Evolutionary conservation across 1,140 invertebrate species (phyloP).

Genomic region (Nasonia vitripennis): DNA sequence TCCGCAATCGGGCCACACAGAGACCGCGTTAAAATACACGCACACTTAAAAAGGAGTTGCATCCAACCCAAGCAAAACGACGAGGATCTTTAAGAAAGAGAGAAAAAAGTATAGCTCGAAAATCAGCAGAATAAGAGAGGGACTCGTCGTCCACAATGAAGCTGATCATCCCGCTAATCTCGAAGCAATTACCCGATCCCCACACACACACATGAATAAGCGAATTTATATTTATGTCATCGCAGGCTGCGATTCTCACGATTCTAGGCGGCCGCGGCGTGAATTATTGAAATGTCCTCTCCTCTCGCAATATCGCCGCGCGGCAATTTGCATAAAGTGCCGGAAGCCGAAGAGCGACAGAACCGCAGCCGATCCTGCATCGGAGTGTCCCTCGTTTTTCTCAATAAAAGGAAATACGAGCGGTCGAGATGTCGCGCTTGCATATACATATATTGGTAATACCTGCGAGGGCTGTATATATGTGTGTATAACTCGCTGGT

Average conservation of each 20-base stretch:
- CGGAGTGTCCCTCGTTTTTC: background rate
- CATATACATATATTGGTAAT: background rate
- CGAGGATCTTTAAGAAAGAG: background rate
- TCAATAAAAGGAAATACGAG: background rate
- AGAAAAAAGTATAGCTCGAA: background rate
- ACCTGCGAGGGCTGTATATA: background rate
- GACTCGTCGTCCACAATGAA: no score
- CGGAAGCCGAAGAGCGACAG: slow-evolving; percentile 53
- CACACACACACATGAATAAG: background rate
- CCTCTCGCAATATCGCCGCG: slow-evolving; percentile 43
- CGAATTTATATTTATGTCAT: background rate
- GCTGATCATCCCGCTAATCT: background rate
- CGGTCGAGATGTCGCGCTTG: background rate
- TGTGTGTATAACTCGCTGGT: no score
- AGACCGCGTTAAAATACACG: background rate
- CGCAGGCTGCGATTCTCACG: slow-evolving; percentile 38
- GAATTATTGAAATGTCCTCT: slow-evolving; percentile 31
- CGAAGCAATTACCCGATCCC: slow-evolving; percentile 10
- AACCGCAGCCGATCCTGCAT: no score
- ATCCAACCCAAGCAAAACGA: no score
- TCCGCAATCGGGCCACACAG: slow-evolving; percentile 1
- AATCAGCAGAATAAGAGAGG: background rate
- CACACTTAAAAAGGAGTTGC: background rate
- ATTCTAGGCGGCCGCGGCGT: slow-evolving; percentile 8
- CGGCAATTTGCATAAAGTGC: slow-evolving; percentile 60